Conservation (phyloP, 1,140 invertebrate genomes). For the Penaeus japonicus region DNA sequence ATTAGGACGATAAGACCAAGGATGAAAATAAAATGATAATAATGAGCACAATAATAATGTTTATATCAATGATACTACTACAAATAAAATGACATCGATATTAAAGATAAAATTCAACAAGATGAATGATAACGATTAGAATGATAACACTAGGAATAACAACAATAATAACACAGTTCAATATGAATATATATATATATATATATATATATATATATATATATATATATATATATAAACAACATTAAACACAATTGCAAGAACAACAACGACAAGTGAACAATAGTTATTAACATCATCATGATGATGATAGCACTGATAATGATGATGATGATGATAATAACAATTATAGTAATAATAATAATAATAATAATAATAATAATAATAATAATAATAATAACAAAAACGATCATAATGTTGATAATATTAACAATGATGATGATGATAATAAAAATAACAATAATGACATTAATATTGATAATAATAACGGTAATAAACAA, state of each 20-base stretch:
- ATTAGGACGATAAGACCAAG: no score
- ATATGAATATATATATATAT: neutral
- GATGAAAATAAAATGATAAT: neutral
- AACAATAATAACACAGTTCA: neutral
- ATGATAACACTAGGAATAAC: neutral
- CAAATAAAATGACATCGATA: no score
- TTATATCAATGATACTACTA: no score
- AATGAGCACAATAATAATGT: no score
- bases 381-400: neutral
- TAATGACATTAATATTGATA: neutral
- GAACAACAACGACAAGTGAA: neutral
- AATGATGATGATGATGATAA: neutral
- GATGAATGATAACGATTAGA: neutral
- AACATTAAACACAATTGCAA: neutral
- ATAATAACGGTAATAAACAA: no score
- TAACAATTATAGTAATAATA: neutral
- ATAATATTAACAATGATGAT: neutral
- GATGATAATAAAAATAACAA: neutral
- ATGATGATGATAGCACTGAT: neutral
- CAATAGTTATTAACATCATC: neutral
- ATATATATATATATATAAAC: neutral
- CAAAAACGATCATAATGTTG: neutral
- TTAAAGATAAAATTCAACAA: neutral
- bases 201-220: neutral
- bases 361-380: neutral